Evolutionary conservation across 2,797 vertebrate genomes (phyloP).

Genomic region (Buphagus erythrorhynchus): DNA sequence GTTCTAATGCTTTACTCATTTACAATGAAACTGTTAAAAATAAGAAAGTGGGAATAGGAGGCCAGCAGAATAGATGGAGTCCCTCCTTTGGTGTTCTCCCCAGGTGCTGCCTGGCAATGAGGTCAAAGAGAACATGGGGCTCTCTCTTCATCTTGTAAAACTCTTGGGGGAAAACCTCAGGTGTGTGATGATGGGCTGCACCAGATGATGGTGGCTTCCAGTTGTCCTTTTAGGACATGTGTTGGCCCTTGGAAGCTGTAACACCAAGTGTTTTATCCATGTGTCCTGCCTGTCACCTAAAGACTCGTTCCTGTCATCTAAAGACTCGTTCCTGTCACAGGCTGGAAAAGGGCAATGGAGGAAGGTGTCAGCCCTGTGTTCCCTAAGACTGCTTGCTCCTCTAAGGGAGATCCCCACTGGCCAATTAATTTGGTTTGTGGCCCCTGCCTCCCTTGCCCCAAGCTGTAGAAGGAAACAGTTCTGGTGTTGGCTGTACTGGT

Average conservation of each 20-base stretch:
- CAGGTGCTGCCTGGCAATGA: neutral
- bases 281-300: neutral
- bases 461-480: neutral
- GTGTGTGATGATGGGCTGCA: neutral
- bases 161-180: neutral
- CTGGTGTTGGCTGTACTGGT: neutral
- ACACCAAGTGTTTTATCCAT: neutral
- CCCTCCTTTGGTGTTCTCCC: neutral
- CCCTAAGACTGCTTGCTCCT: neutral
- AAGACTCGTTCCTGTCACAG: neutral
- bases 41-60: slow-evolving; percentile 15
- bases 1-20: slow-evolving; percentile 37
- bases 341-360: neutral
- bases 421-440: neutral
- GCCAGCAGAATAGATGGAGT: neutral
- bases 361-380: neutral
- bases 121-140: neutral
- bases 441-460: neutral
- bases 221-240: neutral
- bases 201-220: neutral
- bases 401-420: neutral
- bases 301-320: neutral
- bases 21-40: slow-evolving; percentile 33
- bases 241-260: neutral
- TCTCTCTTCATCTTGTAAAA: neutral